Conservation (phyloP, 1,140 invertebrate genomes). For the Sinonovacula constricta region DNA sequence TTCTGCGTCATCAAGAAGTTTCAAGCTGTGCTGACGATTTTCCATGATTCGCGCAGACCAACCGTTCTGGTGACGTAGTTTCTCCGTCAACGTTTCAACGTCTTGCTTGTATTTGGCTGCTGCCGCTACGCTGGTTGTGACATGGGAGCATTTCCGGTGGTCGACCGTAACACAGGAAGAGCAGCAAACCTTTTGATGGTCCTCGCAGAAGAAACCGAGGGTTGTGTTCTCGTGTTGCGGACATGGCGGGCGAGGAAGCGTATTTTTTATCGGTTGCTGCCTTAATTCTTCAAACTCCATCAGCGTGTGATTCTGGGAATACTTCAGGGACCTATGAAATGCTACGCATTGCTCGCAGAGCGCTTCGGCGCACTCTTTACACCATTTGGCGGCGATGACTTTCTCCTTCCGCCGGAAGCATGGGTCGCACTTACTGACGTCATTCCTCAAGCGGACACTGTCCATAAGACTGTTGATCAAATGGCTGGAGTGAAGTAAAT, state of each 20-base stretch:
- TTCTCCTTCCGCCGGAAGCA: constrained; percentile 53
- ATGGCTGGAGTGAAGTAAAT: constrained; percentile 58
- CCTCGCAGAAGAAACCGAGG: constrained; percentile 56
- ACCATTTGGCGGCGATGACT: constrained; percentile 49
- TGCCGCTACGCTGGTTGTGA: constrained; percentile 49
- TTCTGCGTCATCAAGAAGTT: constrained; percentile 53
- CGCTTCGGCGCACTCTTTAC: constrained; percentile 54
- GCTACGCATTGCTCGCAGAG: constrained; percentile 51
- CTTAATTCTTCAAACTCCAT: constrained; percentile 48
- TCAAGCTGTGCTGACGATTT: constrained; percentile 54
- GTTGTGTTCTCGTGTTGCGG: constrained; percentile 51
- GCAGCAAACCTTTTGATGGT: constrained; percentile 53
- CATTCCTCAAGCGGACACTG: constrained; percentile 49
- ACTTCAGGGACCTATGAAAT: constrained; percentile 52
- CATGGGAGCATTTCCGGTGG: constrained; percentile 54
- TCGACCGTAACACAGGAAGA: constrained; percentile 50
- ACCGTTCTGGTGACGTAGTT: constrained; percentile 51
- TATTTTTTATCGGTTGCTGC: constrained; percentile 51
- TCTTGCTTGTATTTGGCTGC: constrained; percentile 48
- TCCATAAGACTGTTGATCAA: constrained; percentile 59
- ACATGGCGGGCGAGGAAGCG: constrained; percentile 41
- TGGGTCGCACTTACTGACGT: constrained; percentile 55
- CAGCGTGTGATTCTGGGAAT: constrained; percentile 46
- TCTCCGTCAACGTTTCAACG: constrained; percentile 47
- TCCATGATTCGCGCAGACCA: constrained; percentile 59